Conservation (phyloP, 1,140 invertebrate genomes). For the Euglossa dilemma region DNA sequence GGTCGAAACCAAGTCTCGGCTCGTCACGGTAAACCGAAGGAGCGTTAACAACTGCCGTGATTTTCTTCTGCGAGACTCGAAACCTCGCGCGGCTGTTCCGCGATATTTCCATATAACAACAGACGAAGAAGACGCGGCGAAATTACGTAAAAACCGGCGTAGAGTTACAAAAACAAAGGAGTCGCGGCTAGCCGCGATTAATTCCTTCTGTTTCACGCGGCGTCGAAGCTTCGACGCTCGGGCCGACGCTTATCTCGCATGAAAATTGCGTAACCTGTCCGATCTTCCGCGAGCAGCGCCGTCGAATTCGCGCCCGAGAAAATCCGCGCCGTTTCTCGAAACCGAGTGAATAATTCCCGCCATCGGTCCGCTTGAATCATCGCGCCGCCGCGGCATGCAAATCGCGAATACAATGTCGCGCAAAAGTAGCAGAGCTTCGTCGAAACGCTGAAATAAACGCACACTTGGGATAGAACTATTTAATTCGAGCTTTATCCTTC, state of each 20-base stretch:
- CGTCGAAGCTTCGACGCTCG: background rate
- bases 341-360: conserved; percentile 19
- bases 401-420: too few relatives aligned
- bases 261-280: background rate
- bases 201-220: background rate
- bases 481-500: too few relatives aligned
- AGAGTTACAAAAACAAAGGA: background rate
- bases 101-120: too few relatives aligned
- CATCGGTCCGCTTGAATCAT: conserved; percentile 45
- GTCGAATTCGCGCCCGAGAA: background rate
- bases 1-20: too few relatives aligned
- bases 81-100: too few relatives aligned
- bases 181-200: background rate
- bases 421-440: too few relatives aligned
- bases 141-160: background rate
- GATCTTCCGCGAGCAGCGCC: background rate
- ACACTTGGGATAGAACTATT: too few relatives aligned
- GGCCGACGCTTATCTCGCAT: background rate
- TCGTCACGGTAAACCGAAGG: too few relatives aligned
- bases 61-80: too few relatives aligned
- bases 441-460: too few relatives aligned
- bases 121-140: background rate
- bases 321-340: conserved; percentile 31
- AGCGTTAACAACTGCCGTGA: too few relatives aligned
- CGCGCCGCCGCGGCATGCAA: background rate